These are phyloP conservation scores for Scelioninae gen. 2 DNA, from an alignment of 2,888 invertebrate species.

Conservation along the genomic window DNA sequence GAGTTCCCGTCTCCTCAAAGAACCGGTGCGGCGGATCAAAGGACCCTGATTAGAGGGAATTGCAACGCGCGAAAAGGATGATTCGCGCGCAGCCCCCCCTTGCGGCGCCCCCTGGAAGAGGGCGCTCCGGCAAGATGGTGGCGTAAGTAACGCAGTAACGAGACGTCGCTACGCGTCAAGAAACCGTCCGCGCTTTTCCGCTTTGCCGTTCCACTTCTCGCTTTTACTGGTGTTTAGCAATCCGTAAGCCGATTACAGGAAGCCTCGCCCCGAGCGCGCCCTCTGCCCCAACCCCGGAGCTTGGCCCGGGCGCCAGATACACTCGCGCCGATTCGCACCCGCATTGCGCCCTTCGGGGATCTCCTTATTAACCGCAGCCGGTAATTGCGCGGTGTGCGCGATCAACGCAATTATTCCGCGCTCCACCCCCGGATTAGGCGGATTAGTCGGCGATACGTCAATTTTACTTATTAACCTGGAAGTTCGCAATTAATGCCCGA, in stretches of 20 bases:
- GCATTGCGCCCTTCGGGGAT: constrained; percentile 66
- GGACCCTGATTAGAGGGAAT: constrained; percentile 48
- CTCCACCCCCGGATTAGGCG: constrained; percentile 71
- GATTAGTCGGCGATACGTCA: constrained; percentile 67
- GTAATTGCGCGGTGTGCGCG: constrained; percentile 71
- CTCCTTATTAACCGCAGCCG: constrained; percentile 75
- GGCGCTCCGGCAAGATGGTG: constrained; percentile 30
- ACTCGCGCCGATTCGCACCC: constrained; percentile 37
- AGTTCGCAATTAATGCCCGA: constrained; percentile 40
- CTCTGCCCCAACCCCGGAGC: constrained; percentile 59
- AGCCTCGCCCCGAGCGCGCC: constrained; percentile 70
- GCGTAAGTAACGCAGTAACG: constrained; percentile 52
- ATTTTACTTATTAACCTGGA: constrained; percentile 54
- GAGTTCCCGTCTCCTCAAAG: too few relatives aligned
- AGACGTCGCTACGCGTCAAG: constrained; percentile 49
- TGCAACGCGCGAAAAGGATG: constrained; percentile 49
- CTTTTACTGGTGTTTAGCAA: constrained; percentile 73
- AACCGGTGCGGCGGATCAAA: constrained; percentile 30
- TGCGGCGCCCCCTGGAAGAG: constrained; percentile 18
- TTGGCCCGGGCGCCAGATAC: constrained; percentile 36
- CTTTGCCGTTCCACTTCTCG: constrained; percentile 45
- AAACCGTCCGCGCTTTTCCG: constrained; percentile 47
- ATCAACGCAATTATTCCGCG: constrained; percentile 72
- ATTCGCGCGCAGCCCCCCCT: constrained; percentile 8
- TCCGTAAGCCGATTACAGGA: constrained; percentile 73